These are phyloP conservation scores for Burhinus bistriatus DNA, from an alignment of 2,113 vertebrate genomes.

Conservation along the genomic window DNA sequence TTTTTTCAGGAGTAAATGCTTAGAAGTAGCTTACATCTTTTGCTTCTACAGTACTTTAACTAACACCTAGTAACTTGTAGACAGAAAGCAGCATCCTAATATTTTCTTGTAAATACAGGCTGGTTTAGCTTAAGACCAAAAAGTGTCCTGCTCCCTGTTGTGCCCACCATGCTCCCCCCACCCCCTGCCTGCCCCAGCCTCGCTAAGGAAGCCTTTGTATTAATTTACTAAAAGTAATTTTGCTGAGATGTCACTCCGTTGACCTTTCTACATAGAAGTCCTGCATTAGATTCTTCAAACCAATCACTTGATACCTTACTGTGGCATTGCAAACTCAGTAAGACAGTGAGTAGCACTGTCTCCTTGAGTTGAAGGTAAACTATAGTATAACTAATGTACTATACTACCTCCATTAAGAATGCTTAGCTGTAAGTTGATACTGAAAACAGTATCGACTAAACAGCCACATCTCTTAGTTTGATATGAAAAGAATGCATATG, in stretches of 20 bases:
- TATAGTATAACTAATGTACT: neutral
- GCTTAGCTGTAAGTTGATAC: neutral
- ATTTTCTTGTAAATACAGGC: neutral
- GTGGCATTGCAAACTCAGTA: neutral
- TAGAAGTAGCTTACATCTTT: neutral
- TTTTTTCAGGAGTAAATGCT: neutral
- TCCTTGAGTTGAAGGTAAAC: neutral
- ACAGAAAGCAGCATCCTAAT: neutral
- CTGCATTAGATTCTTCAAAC: neutral
- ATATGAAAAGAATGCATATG: neutral
- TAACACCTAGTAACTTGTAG: neutral
- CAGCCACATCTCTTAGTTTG: neutral
- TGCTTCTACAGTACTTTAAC: neutral
- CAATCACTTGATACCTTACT: neutral
- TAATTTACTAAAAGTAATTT: neutral
- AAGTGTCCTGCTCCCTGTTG: neutral
- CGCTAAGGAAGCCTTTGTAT: neutral
- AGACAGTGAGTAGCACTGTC: neutral
- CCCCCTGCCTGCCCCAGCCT: neutral
- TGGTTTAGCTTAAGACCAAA: neutral
- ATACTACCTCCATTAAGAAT: neutral
- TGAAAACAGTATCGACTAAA: neutral
- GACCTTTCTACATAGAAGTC: neutral
- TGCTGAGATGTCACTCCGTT: neutral
- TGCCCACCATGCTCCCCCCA: too few relatives aligned